phyloP scores from a whole-genome alignment of 1,140 invertebrate genomes.

The Anastrepha ludens region DNA sequence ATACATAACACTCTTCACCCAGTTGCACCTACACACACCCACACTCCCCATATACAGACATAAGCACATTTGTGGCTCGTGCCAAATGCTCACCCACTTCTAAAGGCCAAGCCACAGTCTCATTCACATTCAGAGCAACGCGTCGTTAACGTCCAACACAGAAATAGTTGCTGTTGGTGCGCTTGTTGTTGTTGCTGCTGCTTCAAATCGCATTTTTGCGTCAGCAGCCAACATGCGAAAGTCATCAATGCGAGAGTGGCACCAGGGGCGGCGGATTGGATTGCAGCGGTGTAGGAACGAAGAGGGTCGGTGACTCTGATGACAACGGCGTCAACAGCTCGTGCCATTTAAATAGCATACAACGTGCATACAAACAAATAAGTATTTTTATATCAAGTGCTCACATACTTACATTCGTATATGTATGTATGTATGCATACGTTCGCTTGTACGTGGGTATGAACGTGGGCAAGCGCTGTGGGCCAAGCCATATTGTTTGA shows the following conservation, averaged over 20 bases:
- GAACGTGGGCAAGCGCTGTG: not conserved
- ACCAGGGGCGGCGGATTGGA: not conserved
- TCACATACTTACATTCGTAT: not conserved
- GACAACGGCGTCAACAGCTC: conserved; percentile 26
- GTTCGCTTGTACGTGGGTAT: not conserved
- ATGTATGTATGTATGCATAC: not conserved
- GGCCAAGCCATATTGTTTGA: not conserved
- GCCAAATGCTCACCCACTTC: conserved; percentile 39
- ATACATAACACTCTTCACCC: not conserved
- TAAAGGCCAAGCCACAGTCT: conserved; percentile 50
- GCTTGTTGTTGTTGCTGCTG: not conserved
- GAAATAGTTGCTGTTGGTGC: not conserved
- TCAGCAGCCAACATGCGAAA: conserved; percentile 43
- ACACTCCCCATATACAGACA: not conserved
- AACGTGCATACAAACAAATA: not conserved
- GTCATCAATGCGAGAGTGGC: not conserved
- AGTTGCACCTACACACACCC: not conserved
- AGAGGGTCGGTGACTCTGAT: not conserved
- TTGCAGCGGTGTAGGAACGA: not conserved
- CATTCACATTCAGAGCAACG: conserved; percentile 48
- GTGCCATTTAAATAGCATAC: conserved; percentile 15
- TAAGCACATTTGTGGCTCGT: conserved; percentile 28
- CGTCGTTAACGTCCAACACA: not conserved
- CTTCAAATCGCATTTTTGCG: conserved; percentile 12
- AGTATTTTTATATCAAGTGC: not conserved